Conservation (phyloP, 2,113 vertebrate species). For the Campylorhamphus procurvoides region DNA sequence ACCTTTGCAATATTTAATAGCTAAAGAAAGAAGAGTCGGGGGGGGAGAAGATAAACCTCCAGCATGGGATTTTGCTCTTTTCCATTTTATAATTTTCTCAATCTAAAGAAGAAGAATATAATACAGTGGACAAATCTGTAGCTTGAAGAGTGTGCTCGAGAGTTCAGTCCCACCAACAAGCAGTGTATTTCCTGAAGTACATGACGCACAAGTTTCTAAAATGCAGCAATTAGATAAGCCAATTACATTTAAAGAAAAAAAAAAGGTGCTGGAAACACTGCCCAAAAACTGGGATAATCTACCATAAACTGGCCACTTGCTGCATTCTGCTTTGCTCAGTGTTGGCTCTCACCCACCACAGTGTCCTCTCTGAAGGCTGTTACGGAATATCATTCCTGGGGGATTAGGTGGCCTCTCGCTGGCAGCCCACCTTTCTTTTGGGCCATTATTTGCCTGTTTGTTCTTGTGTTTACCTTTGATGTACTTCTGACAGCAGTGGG, state of each 20-base stretch:
- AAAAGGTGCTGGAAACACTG: neutral
- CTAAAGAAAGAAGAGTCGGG: neutral
- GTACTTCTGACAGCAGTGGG: neutral
- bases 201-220: neutral
- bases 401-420: neutral
- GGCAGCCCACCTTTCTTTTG: neutral
- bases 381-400: neutral
- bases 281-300: neutral
- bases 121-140: neutral
- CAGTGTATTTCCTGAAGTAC: neutral
- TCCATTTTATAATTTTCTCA: neutral
- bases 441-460: neutral
- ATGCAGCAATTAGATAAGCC: neutral
- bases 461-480: conserved; percentile 40
- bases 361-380: neutral
- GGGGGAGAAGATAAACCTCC: neutral
- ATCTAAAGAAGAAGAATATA: neutral
- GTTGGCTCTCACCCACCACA: neutral
- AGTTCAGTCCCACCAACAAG: neutral
- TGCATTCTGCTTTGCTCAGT: neutral
- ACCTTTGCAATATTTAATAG: neutral
- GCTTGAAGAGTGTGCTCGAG: neutral
- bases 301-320: neutral
- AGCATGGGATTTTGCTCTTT: neutral
- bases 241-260: neutral